Conservation (phyloP, 2,888 invertebrate species). For the Sphaeridia pumilis region DNA sequence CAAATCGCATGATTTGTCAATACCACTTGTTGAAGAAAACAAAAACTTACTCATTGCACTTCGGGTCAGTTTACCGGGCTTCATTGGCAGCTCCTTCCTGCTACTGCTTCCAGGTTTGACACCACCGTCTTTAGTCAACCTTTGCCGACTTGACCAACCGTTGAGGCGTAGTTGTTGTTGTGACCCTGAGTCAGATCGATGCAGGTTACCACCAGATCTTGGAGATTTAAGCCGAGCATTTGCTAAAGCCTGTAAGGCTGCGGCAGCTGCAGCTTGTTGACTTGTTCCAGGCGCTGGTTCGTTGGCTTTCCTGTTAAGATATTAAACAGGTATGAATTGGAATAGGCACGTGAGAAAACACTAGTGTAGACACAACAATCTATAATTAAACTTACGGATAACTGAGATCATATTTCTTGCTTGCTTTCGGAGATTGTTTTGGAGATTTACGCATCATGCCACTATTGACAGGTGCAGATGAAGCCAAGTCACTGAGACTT, state of each 20-base stretch:
- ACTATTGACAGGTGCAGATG: no score
- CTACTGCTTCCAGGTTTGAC: no score
- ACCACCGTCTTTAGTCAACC: conserved; percentile 17
- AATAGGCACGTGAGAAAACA: not conserved
- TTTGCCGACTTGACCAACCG: conserved; percentile 16
- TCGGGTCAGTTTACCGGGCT: conserved; percentile 30
- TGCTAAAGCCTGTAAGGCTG: conserved; percentile 7
- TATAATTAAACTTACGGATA: conserved; percentile 23
- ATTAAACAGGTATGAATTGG: not conserved
- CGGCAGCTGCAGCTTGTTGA: conserved; percentile 18
- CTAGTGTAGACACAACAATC: not conserved
- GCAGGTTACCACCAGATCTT: conserved; percentile 19
- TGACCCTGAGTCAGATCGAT: conserved; percentile 32
- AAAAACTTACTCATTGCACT: conserved; percentile 32
- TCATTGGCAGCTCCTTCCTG: conserved; percentile 17
- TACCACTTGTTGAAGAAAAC: not conserved
- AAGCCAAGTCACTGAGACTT: conserved; percentile 16
- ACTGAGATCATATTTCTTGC: conserved; percentile 35
- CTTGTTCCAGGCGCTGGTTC: conserved; percentile 26
- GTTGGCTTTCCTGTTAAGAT: conserved; percentile 18
- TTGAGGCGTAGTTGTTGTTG: conserved; percentile 23
- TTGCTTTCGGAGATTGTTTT: conserved; percentile 25
- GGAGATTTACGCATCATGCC: no score
- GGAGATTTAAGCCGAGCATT: conserved; percentile 19
- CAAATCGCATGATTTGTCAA: not conserved